A percentile compares a stretch with the other conserved stretches of the same genome.
phyloP scores from a whole-genome alignment of 1,140 invertebrate species.

The Zophobas morio region DNA sequence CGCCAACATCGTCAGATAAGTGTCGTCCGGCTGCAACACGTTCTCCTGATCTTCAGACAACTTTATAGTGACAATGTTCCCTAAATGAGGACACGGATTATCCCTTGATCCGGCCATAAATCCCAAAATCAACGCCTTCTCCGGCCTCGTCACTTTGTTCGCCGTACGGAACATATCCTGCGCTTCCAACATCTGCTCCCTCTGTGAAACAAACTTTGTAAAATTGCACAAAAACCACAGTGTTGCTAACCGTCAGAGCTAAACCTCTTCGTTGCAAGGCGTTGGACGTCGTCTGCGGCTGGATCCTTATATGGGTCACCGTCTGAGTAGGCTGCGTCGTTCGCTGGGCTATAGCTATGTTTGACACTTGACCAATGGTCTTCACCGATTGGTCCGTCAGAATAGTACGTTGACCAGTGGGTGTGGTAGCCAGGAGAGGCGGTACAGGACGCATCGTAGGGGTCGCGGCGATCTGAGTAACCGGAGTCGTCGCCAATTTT shows the following conservation, averaged over 20 bases:
- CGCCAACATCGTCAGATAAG: constrained; percentile 82
- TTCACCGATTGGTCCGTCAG: constrained; percentile 56
- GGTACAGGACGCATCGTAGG: constrained; percentile 66
- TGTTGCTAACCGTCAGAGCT: constrained; percentile 81
- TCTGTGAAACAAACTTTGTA: constrained; percentile 69
- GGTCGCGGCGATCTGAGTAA: constrained; percentile 50
- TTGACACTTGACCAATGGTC: constrained; percentile 49
- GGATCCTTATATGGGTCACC: constrained; percentile 73
- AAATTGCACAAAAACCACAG: not conserved
- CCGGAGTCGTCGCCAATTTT: constrained; percentile 61
- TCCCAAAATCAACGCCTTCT: constrained; percentile 96
- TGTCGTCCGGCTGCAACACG: constrained; percentile 82
- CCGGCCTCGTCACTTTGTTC: constrained; percentile 94
- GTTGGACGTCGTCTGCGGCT: constrained; percentile 70
- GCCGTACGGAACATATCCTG: constrained; percentile 98
- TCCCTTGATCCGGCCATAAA: constrained; percentile 98
- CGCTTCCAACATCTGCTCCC: constrained; percentile 96
- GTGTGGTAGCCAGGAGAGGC: constrained; percentile 61
- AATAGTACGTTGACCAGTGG: constrained; percentile 57
- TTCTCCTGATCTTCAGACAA: constrained; percentile 90
- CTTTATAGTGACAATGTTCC: constrained; percentile 94
- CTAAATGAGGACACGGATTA: constrained; percentile 94
- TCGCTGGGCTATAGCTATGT: constrained; percentile 60
- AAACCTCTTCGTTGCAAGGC: constrained; percentile 78
- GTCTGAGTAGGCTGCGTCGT: constrained; percentile 66